phyloP scores from a whole-genome alignment of 2,113 vertebrate genomes.

The Salminus brasiliensis region DNA sequence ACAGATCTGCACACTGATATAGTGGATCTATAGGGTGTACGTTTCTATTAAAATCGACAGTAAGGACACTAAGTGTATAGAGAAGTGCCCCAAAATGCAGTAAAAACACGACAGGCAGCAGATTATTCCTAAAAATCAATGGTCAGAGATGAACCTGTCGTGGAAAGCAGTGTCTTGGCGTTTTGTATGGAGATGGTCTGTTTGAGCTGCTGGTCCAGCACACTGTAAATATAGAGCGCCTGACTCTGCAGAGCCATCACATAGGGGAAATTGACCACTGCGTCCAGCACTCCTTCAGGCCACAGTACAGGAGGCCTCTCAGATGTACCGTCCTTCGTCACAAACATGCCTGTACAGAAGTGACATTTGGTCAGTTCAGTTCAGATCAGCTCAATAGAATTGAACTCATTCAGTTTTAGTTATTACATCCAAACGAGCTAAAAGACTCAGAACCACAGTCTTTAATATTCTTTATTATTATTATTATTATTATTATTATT shows the following conservation, averaged over 20 bases:
- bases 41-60: too few species aligned
- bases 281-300: slow-evolving; percentile 67
- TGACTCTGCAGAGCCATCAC: slow-evolving; percentile 63
- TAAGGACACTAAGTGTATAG: too few species aligned
- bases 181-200: slow-evolving; percentile 63
- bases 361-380: not conserved
- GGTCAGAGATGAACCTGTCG: slow-evolving; percentile 59
- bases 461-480: too few species aligned
- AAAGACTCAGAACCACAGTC: too few species aligned
- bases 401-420: not conserved
- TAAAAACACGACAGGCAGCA: too few species aligned
- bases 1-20: too few species aligned
- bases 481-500: too few species aligned
- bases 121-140: not conserved
- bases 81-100: too few species aligned
- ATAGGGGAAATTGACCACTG: slow-evolving; percentile 65
- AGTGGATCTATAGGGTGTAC: too few species aligned
- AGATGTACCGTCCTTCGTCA: slow-evolving; percentile 68
- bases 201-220: slow-evolving; percentile 70
- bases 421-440: too few species aligned
- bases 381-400: not conserved
- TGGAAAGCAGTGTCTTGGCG: slow-evolving; percentile 60
- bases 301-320: slow-evolving; percentile 71
- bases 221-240: slow-evolving; percentile 67
- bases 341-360: slow-evolving; percentile 70